phyloP scores from a whole-genome alignment of 2,797 vertebrate genomes.

The Knipowitschia caucasica region DNA sequence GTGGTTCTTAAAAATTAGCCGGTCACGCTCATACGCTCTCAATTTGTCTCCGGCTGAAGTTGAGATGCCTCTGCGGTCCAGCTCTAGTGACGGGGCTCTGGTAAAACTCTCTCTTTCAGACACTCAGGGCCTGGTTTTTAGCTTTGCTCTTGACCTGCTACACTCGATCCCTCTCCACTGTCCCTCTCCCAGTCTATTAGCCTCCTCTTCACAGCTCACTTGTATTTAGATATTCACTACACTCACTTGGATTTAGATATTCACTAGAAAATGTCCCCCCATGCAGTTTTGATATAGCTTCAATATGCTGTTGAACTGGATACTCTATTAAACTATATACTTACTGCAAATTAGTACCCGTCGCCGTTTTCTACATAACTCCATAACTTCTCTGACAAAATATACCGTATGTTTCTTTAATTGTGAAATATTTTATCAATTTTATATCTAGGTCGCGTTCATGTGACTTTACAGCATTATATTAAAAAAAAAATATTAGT shows the following conservation, averaged over 20 bases:
- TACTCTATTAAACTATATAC: too few species aligned
- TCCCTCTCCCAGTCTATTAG: slow-evolving; percentile 33
- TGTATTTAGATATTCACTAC: neutral
- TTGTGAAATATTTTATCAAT: too few species aligned
- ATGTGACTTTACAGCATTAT: too few species aligned
- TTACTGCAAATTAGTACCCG: too few species aligned
- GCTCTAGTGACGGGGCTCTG: slow-evolving; percentile 41
- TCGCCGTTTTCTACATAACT: too few species aligned
- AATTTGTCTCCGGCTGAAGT: slow-evolving; percentile 31
- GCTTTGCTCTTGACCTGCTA: slow-evolving; percentile 28
- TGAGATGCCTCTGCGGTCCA: slow-evolving; percentile 19
- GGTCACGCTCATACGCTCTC: slow-evolving; percentile 23
- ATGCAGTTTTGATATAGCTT: neutral
- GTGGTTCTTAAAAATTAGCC: slow-evolving; percentile 17
- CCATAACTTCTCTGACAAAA: too few species aligned
- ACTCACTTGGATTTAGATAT: neutral
- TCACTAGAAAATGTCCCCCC: neutral
- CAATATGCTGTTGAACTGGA: too few species aligned
- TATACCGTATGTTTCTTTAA: too few species aligned
- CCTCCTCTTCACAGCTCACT: slow-evolving; percentile 12
- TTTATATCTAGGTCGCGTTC: too few species aligned
- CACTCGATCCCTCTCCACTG: slow-evolving; percentile 48
- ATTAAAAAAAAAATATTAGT: too few species aligned
- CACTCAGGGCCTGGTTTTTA: slow-evolving; percentile 42
- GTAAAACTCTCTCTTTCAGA: slow-evolving; percentile 25